Base-by-base conservation (phyloP, 2,113 vertebrate genomes). In the Zeus faber region DNA sequence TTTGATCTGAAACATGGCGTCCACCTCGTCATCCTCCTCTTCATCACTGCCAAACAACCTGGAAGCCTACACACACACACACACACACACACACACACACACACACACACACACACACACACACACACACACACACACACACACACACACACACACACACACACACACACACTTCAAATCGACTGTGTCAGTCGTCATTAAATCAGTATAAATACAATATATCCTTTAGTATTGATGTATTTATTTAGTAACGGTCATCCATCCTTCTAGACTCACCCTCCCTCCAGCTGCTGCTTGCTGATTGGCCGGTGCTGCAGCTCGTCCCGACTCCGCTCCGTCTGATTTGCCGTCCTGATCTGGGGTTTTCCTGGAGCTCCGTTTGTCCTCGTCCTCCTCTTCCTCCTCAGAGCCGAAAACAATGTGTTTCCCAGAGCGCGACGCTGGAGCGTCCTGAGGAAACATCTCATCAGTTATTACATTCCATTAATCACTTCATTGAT, bases 1-100 rank as follows among this genome's bases (percentile, higher is more conserved):
- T 63, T 94, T 94, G 72, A 97, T 89, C 79, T 88, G 81, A 79
- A 98, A 98, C 45, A 88, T 85, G 26, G 49, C 54, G 6, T 73
- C 54, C 3, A 87, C 87, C 3, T 76, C 27, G 6, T 90, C 85
- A 5, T 88, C 90, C 0, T 79, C 71, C 1, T 65, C 82, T 1
- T 91, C 84, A 11, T 96, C 92, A 27, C 85, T 90, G 6, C 85
- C 87, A 74, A 98, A 98, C 24, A 99, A 83, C 57, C 72, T 91
- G 60, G 86, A 57, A 0, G 54, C 85, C 0, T 71, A 37, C 39
- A 51, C 2, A 18, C 22, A 31, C 31, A 54, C 29, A 46, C 56
- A 45, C 29, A 21, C 54, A 39, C 16, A 4, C 20, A 31, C 46
- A 54, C 16, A 21, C 14, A 26, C 29, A 47, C 23, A 47, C 5